Evolutionary conservation across 2,888 invertebrate genomes (phyloP).

Genomic region (Muschampia plurimacula): DNA sequence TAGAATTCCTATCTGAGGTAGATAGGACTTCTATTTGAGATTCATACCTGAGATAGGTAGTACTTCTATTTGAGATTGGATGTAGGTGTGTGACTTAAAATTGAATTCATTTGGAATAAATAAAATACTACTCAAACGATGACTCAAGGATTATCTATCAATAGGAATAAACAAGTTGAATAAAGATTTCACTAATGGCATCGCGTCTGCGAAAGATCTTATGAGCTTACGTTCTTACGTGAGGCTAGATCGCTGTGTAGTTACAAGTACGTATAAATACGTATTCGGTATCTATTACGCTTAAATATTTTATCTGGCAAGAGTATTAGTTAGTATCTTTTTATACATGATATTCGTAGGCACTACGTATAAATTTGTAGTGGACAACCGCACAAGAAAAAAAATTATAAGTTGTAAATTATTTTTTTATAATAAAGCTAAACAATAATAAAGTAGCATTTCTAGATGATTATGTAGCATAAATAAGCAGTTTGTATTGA

Average conservation of each 20-base stretch:
- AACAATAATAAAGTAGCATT: neutral
- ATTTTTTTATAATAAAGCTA: too few species aligned
- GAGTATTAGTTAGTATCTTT: neutral
- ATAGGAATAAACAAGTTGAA: neutral
- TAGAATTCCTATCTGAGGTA: too few species aligned
- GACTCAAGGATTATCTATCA: too few species aligned
- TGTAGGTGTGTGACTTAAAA: too few species aligned
- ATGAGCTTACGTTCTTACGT: neutral
- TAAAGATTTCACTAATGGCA: neutral
- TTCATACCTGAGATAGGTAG: too few species aligned
- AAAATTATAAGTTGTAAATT: too few species aligned
- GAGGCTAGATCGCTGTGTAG: neutral
- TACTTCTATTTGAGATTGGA: too few species aligned
- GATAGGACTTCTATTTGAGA: too few species aligned
- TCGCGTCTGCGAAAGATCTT: conserved; percentile 1
- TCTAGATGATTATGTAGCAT: neutral
- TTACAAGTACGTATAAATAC: neutral
- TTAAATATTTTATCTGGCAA: neutral
- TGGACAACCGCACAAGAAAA: too few species aligned
- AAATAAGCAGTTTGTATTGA: neutral
- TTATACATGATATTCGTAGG: neutral
- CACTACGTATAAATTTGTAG: too few species aligned
- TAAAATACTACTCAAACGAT: too few species aligned
- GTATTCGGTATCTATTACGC: neutral
- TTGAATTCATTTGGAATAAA: too few species aligned